These are phyloP conservation scores for Onychomys arenicola DNA, from an alignment of 2,797 vertebrate genomes.

Conservation along the genomic window DNA sequence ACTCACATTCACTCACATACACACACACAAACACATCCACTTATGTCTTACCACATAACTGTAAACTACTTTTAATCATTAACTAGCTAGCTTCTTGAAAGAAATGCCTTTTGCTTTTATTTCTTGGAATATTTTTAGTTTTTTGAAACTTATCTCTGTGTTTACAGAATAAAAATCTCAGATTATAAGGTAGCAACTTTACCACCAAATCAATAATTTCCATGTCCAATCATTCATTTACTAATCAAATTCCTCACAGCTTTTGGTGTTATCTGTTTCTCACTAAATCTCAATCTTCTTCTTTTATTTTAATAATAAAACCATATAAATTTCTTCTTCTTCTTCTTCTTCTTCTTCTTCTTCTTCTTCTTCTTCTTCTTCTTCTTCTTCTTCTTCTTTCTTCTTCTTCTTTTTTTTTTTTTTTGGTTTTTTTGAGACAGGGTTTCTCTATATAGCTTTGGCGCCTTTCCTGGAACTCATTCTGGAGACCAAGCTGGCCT, in stretches of 20 bases:
- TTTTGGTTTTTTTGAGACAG: no score
- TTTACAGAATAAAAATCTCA: neutral
- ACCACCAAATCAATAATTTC: neutral
- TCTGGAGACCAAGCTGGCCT: no score
- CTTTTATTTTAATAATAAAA: neutral
- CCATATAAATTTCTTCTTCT: neutral
- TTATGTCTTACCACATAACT: neutral
- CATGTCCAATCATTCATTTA: neutral
- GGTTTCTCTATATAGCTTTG: no score
- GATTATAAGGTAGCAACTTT: neutral
- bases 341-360: no score
- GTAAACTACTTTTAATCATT: neutral
- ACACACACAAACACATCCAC: neutral
- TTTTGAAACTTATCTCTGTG: neutral
- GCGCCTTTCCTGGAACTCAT: no score
- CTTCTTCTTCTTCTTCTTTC: neutral
- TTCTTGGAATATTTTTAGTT: neutral
- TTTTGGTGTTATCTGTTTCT: neutral
- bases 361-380: no score
- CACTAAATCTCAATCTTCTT: neutral
- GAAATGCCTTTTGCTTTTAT: neutral
- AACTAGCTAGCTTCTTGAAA: neutral
- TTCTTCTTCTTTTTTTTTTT: no score
- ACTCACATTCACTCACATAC: neutral
- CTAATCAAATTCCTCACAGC: neutral